phyloP scores from a whole-genome alignment of 2,797 vertebrate species.

The Lemur catta region DNA sequence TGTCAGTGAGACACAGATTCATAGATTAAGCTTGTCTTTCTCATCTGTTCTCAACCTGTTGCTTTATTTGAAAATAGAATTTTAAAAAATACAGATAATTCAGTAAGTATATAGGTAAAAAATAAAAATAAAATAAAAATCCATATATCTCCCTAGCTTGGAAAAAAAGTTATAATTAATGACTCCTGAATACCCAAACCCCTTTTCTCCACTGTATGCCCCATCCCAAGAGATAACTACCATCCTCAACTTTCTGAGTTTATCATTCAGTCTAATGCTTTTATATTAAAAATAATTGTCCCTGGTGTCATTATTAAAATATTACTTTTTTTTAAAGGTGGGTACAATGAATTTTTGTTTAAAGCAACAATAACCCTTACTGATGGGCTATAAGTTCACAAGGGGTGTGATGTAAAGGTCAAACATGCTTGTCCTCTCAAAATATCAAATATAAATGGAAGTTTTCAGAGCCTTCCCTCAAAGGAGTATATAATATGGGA shows the following conservation, averaged over 20 bases:
- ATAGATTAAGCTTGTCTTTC: neutral
- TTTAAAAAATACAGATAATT: neutral
- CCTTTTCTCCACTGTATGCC: neutral
- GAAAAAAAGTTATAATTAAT: neutral
- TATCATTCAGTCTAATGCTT: neutral
- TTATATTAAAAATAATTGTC: slow-evolving; percentile 24
- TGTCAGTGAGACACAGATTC: neutral
- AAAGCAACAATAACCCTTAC: neutral
- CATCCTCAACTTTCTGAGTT: neutral
- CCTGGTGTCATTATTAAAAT: neutral
- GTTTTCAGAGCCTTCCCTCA: neutral
- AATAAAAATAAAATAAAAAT: neutral
- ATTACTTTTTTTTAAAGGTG: neutral
- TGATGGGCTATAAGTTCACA: neutral
- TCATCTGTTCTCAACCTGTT: neutral
- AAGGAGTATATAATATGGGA: neutral
- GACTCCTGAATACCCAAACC: neutral
- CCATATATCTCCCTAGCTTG: neutral
- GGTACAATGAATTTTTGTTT: neutral
- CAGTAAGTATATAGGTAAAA: neutral
- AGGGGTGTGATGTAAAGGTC: neutral
- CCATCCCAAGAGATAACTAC: neutral
- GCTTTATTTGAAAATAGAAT: slow-evolving; percentile 16
- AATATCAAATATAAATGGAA: neutral
- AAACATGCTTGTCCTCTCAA: neutral